Percentiles rank a stretch among this genome's conserved stretches.
These are phyloP conservation scores for Acanthacorydalis orientalis DNA, from an alignment of 2,888 invertebrate species.

Conservation along the genomic window DNA sequence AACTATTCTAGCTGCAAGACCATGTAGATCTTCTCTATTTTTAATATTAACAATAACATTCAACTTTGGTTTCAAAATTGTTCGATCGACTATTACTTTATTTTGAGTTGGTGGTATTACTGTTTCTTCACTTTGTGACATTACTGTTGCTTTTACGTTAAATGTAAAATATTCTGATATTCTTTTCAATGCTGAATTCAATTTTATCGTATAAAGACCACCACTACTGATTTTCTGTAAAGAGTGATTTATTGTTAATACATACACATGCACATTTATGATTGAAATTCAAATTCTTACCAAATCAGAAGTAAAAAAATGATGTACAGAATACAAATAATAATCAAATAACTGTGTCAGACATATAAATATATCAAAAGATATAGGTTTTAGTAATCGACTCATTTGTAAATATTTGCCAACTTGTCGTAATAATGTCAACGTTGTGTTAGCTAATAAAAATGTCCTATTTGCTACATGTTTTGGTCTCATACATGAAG, in stretches of 20 bases:
- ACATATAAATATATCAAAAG: slow-evolving; percentile 75
- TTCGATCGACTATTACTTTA: slow-evolving; percentile 24
- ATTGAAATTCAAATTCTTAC: slow-evolving; percentile 24
- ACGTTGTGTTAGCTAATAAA: slow-evolving; percentile 79
- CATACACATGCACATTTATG: slow-evolving; percentile 15
- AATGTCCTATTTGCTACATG: slow-evolving; percentile 22
- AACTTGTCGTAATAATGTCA: slow-evolving; percentile 75
- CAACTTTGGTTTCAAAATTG: slow-evolving; percentile 34
- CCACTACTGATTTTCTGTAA: slow-evolving; percentile 31
- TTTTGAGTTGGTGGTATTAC: slow-evolving; percentile 10
- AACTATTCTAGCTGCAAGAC: slow-evolving; percentile 71
- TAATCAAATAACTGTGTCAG: slow-evolving; percentile 89
- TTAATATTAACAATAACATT: slow-evolving; percentile 48
- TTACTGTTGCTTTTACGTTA: slow-evolving; percentile 17
- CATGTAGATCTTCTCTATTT: slow-evolving; percentile 58
- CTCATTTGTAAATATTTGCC: slow-evolving; percentile 91
- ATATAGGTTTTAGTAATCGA: slow-evolving; percentile 71
- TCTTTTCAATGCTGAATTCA: slow-evolving; percentile 57
- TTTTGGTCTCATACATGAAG: not conserved
- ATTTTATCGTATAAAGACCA: slow-evolving; percentile 43
- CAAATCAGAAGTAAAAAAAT: slow-evolving; percentile 67
- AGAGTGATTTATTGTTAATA: slow-evolving; percentile 10
- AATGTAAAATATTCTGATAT: slow-evolving; percentile 58
- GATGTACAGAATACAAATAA: slow-evolving; percentile 77
- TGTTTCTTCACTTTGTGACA: slow-evolving; percentile 9